These are phyloP conservation scores for Cyclophora albipunctata DNA, from an alignment of 2,888 invertebrate genomes.

Conservation along the genomic window DNA sequence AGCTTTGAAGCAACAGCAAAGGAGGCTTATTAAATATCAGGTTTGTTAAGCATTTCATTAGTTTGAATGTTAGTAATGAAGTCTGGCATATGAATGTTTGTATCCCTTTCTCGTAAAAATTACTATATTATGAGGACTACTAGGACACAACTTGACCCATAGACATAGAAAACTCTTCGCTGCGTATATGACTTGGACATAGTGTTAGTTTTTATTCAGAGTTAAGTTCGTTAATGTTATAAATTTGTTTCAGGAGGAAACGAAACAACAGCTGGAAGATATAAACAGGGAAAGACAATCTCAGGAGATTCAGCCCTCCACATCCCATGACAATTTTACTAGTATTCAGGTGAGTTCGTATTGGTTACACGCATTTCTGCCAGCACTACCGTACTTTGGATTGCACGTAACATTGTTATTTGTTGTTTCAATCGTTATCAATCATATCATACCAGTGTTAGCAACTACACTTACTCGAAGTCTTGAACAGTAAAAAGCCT, in stretches of 20 bases:
- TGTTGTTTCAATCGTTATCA: no score
- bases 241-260: slow-evolving; percentile 53
- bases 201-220: neutral
- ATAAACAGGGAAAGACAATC: slow-evolving; percentile 57
- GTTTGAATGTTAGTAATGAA: no score
- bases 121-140: no score
- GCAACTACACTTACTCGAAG: no score
- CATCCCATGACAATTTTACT: slow-evolving; percentile 55
- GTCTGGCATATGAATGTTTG: no score
- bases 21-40: slow-evolving; percentile 65
- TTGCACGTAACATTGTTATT: neutral
- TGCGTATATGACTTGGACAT: no score
- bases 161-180: no score
- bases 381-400: no score
- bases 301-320: slow-evolving; percentile 52
- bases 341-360: slow-evolving; percentile 42
- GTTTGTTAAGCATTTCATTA: slow-evolving; percentile 21
- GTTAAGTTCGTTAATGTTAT: neutral
- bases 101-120: no score
- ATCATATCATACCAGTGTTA: no score
- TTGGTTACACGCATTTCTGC: neutral
- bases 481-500: no score
- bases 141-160: no score
- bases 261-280: slow-evolving; percentile 68
- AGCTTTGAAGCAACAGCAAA: slow-evolving; percentile 77